These are phyloP conservation scores for Momotus momota DNA, from an alignment of 2,797 vertebrate species.

Conservation along the genomic window DNA sequence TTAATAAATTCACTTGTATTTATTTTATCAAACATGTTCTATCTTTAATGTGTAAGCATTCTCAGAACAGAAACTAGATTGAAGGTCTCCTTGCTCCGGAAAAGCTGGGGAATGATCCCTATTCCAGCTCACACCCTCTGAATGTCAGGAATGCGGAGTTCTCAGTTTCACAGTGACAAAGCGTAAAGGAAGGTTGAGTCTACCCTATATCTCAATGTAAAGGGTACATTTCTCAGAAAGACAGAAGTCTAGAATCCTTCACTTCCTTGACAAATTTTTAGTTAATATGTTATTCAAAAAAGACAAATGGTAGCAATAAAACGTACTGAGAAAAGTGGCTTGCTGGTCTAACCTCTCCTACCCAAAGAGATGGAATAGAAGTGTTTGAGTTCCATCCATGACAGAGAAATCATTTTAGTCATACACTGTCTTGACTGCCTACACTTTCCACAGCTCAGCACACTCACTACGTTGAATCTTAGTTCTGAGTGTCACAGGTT, in stretches of 20 bases:
- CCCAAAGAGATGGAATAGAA: neutral
- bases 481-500: neutral
- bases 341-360: neutral
- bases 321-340: neutral
- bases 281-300: neutral
- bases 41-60: neutral
- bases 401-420: neutral
- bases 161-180: neutral
- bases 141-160: neutral
- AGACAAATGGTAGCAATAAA: neutral
- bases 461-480: fast-evolving
- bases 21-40: neutral
- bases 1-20: neutral
- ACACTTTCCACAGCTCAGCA: neutral
- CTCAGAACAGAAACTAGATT: neutral
- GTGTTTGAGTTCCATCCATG: neutral
- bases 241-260: neutral
- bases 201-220: neutral
- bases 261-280: neutral
- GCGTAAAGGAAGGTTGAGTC: neutral
- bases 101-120: neutral
- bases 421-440: neutral
- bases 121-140: neutral
- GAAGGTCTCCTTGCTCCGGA: neutral
- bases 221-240: neutral